Evolutionary conservation across 2,113 vertebrate genomes (phyloP), one percentile per base, ranked within the genome.

Genomic region (Thymallus thymallus): DNA sequence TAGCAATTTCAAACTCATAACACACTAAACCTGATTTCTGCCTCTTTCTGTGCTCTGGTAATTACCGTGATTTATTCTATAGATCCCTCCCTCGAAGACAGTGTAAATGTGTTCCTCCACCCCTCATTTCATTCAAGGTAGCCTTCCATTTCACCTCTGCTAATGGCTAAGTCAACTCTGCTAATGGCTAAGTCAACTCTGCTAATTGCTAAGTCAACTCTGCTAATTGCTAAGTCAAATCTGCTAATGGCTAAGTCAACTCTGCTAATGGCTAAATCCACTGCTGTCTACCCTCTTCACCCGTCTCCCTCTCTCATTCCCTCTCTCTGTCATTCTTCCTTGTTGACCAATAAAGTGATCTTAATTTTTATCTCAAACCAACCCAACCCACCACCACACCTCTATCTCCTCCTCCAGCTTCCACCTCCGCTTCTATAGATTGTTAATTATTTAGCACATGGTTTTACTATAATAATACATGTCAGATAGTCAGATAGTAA

Each of bases 61-160:
- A 90, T 91, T 85, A 88, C 84, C 85, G 87, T 84, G 69, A 90
- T 90, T 76, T 88, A 86, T 88, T 87, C 71, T 87, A 87, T 88
- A 88, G 80, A 75, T 1, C 29, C 61, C 68, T 48, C 51, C 82
- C 78, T 80, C 51, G 71, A 72, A 81, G 86, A 86, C 82, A 78
- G 76, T 78, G 76, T 77, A 81, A 82, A 86, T 85, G 85, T 89
- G 89, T 85, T 85, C 69, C 76, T 86, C 83, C 77, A 88, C 77
- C 82, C 82, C 86, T 85, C 86, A 88, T 89, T 89, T 84, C 85
- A 87, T 74, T 79, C 45, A 76, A 80, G 81, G 81, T 87, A 81
- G 80, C 75, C 79, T 68, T 83, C 82, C 69, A 84, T 87, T 87
- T 88, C 83, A 89, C 81, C 86, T 68, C 3, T 26, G 63, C 16